Percentiles rank a stretch among this genome's conserved stretches.
These are phyloP conservation scores for Helicolenus hilgendorfi DNA, from an alignment of 2,797 vertebrate species.

Conservation along the genomic window DNA sequence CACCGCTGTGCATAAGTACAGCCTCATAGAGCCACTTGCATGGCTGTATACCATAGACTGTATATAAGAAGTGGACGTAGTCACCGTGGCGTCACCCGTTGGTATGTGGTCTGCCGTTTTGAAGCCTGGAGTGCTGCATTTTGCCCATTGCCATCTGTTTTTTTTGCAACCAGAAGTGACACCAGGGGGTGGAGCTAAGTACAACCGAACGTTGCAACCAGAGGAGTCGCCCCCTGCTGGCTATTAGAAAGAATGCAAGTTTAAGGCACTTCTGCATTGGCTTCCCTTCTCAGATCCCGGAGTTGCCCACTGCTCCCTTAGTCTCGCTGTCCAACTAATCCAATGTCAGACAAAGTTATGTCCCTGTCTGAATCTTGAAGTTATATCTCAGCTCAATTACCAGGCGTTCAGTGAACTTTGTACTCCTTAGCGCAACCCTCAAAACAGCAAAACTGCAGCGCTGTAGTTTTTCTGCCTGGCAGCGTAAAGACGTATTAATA, in stretches of 20 bases:
- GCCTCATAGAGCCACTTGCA: neutral
- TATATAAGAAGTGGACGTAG: too few species aligned
- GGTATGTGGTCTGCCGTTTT: too few species aligned
- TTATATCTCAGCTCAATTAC: conserved; percentile 2
- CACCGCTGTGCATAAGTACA: neutral
- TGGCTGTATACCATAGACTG: too few species aligned
- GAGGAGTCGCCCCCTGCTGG: too few species aligned
- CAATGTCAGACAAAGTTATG: neutral
- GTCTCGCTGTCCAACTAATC: neutral
- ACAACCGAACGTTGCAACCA: too few species aligned
- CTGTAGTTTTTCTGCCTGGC: conserved; percentile 34
- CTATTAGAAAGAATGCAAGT: too few species aligned
- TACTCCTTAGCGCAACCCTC: neutral
- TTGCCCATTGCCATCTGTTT: rapidly evolving
- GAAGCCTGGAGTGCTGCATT: too few species aligned
- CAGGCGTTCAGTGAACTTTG: neutral
- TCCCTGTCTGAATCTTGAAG: neutral
- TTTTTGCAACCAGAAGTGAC: too few species aligned
- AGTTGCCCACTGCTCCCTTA: too few species aligned
- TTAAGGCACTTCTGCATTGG: too few species aligned
- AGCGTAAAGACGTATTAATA: conserved; percentile 21
- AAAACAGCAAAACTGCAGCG: conserved; percentile 28
- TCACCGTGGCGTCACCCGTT: too few species aligned
- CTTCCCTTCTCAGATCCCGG: neutral
- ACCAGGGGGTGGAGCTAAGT: too few species aligned